phyloP scores from a whole-genome alignment of 2,113 vertebrate species.

The Pholis gunnellus region DNA sequence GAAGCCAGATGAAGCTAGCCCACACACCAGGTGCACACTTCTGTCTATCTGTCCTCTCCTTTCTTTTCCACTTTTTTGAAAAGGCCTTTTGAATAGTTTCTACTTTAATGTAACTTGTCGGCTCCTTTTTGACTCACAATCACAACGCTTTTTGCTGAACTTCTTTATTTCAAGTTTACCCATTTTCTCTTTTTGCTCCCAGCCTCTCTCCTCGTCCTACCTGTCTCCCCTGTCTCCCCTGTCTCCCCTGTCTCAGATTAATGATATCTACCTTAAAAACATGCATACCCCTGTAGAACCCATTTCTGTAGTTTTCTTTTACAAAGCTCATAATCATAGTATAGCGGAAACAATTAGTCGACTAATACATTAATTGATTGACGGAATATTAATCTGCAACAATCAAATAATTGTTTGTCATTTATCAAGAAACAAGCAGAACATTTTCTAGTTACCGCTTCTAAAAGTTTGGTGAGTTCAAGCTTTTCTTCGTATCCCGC shows the following conservation, averaged over 20 bases:
- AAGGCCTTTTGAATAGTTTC: conserved; percentile 5
- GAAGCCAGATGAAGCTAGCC: conserved; percentile 61
- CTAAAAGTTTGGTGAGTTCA: not conserved
- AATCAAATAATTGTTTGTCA: not conserved
- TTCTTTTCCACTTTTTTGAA: conserved; percentile 23
- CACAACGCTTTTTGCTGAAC: not conserved
- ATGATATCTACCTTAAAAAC: not conserved
- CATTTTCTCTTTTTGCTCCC: not conserved
- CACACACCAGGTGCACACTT: conserved; percentile 61
- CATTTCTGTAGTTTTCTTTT: not conserved
- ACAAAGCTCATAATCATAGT: not conserved
- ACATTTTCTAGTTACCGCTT: not conserved
- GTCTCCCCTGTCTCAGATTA: not conserved
- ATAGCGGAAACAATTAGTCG: not conserved
- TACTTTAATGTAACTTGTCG: conserved; percentile 2
- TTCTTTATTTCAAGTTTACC: not conserved
- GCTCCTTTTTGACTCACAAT: conserved; percentile 27
- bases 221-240: not conserved
- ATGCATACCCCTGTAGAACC: not conserved
- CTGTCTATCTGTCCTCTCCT: conserved; percentile 24
- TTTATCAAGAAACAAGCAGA: not conserved
- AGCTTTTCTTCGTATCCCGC: not conserved
- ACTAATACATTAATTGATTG: not conserved
- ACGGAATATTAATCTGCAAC: not conserved
- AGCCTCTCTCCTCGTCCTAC: not conserved